phyloP scores from a whole-genome alignment of 2,797 vertebrate genomes.

The Coccyzus lansbergi region DNA sequence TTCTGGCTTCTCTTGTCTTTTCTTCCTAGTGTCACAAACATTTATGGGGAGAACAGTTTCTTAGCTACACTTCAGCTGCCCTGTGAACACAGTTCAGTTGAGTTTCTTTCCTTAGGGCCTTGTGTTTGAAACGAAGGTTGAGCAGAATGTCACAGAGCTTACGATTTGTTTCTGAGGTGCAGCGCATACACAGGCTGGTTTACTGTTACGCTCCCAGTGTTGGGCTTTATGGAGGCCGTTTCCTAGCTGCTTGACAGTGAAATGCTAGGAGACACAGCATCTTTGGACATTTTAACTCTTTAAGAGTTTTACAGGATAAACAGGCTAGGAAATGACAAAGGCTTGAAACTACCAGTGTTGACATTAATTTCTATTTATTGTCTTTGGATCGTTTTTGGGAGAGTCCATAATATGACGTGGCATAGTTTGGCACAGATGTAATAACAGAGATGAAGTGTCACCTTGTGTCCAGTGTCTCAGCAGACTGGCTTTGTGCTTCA shows the following conservation, averaged over 20 bases:
- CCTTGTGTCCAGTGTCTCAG: not conserved
- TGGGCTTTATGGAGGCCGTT: not conserved
- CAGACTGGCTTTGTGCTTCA: not conserved
- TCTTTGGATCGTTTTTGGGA: not conserved
- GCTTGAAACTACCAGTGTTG: not conserved
- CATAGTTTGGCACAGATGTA: not conserved
- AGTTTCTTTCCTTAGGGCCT: not conserved
- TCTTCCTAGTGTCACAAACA: not conserved
- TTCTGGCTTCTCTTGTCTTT: not conserved
- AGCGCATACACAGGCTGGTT: not conserved
- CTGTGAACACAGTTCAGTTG: not conserved
- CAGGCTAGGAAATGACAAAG: not conserved
- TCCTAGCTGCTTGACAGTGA: not conserved
- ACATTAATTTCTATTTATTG: not conserved
- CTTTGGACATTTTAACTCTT: not conserved
- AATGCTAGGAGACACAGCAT: not conserved
- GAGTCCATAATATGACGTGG: not conserved
- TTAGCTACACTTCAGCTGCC: not conserved
- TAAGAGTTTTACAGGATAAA: not conserved
- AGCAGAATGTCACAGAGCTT: fast-evolving
- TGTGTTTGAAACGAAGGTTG: not conserved
- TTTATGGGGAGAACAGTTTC: not conserved
- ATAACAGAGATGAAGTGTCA: not conserved
- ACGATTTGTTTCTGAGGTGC: not conserved
- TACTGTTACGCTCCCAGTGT: not conserved